These are phyloP conservation scores for Datnioides undecimradiatus DNA, from an alignment of 2,113 vertebrate species.

Conservation along the genomic window DNA sequence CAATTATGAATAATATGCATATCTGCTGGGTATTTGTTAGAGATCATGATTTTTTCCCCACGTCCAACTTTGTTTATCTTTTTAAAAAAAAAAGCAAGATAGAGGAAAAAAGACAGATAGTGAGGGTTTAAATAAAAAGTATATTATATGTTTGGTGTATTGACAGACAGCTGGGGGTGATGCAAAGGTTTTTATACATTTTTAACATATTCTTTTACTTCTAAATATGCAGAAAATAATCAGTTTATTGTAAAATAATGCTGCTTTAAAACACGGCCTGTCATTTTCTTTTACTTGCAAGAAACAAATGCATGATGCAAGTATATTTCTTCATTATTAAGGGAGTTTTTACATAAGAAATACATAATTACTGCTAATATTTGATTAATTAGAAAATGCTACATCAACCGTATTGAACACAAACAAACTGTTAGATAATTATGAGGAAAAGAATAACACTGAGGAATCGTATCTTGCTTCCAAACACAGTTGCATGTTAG, in stretches of 20 bases:
- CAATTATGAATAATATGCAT: slow-evolving; percentile 61
- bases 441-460: not conserved
- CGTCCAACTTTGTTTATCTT: not conserved
- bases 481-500: not conserved
- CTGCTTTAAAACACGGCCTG: too few species aligned
- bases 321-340: not conserved
- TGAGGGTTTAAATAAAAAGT: too few species aligned
- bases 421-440: not conserved
- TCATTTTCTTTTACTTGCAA: not conserved
- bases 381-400: not conserved
- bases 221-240: not conserved
- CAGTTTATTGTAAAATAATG: not conserved
- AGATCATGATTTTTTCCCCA: not conserved
- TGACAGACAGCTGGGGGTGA: not conserved
- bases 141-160: too few species aligned
- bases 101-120: not conserved
- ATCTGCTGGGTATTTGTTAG: not conserved
- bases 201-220: not conserved
- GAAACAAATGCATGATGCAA: too few species aligned
- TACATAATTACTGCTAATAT: not conserved
- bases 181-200: not conserved
- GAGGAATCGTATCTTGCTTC: too few species aligned
- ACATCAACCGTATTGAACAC: too few species aligned
- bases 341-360: not conserved
- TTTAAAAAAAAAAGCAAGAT: not conserved